Evolutionary conservation across 2,888 invertebrate genomes (phyloP), one percentile per base, ranked within the genome.

Genomic region (Sipha maydis): DNA sequence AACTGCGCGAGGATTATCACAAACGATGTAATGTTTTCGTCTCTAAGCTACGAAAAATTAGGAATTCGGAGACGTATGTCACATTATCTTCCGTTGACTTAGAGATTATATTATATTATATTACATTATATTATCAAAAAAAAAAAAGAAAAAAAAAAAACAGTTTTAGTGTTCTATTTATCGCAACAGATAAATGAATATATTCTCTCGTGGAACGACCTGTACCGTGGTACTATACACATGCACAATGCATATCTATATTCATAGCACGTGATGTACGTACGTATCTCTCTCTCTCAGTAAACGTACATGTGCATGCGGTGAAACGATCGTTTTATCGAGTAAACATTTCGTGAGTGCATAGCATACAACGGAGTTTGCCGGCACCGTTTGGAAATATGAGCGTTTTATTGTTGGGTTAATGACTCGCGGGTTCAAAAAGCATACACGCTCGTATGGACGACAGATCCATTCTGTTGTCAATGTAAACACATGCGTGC

Each of bases 351-450:
- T 76, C n/a, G 75, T 28, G n/a, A 61, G 75, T 38, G 75, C 56
- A 73, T 8, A 14, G 8, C 8, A 14, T 75, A 34, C 67, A 56
- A 19, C 61, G 21, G 61, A 7, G 48, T 9, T 19, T 48, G 48
- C 67, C 38, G n/a, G 17, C 61, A 28, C 21, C 76, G 25, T 84
- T 61, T 25, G 28, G 84, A 85, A 85, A 85, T 77, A 85, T 77
- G 77, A 85, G 67, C 77, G 85, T 85, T 85, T 77, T 77, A 77
- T 85, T 85, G 77, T 77, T 19, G 41, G 77, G 77, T 77, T 77
- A 85, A 85, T 76, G 77, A 85, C 85, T 84, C 31, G 17, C 31
- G 25, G 76, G 76, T 19, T 85, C 14, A 41, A 77, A 75, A 38
- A 41, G 34, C 9, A 54, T 56, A 56, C 56, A 48, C 14, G 34